These are phyloP conservation scores for Dorcus parallelipipedus DNA, from an alignment of 2,888 invertebrate species.

Conservation along the genomic window DNA sequence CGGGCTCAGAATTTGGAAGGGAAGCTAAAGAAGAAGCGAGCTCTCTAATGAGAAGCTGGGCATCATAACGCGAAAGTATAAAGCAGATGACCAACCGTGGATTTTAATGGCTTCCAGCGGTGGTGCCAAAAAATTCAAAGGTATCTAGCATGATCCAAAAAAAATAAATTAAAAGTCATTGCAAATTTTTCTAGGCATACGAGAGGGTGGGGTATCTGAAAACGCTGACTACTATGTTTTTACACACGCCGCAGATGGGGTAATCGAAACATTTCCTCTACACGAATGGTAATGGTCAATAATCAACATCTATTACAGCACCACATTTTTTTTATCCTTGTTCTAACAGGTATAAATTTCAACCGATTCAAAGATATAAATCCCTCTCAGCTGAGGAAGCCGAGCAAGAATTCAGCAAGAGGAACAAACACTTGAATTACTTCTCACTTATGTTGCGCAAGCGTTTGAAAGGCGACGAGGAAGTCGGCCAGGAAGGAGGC, in stretches of 20 bases:
- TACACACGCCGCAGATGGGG: slow-evolving; percentile 91
- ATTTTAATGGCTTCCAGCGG: slow-evolving; percentile 87
- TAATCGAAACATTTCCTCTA: slow-evolving; percentile 92
- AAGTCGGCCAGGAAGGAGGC: slow-evolving; percentile 55
- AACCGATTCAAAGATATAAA: slow-evolving; percentile 86
- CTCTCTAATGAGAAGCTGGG: slow-evolving; percentile 89
- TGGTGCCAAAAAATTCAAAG: slow-evolving; percentile 71
- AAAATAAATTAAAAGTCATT: not conserved
- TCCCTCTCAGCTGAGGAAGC: slow-evolving; percentile 96
- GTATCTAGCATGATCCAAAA: slow-evolving; percentile 17
- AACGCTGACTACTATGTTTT: slow-evolving; percentile 98
- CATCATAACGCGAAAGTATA: slow-evolving; percentile 81
- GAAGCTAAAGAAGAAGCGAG: slow-evolving; percentile 93
- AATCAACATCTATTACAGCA: not conserved
- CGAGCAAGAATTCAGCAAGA: slow-evolving; percentile 91
- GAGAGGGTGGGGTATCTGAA: slow-evolving; percentile 94
- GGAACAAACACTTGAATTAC: slow-evolving; percentile 94
- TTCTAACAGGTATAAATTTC: slow-evolving; percentile 74
- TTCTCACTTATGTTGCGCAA: slow-evolving; percentile 93
- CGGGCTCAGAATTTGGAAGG: slow-evolving; percentile 94
- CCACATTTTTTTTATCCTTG: not conserved
- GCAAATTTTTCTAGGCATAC: slow-evolving; percentile 59
- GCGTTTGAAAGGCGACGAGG: slow-evolving; percentile 72
- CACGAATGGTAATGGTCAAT: slow-evolving; percentile 75
- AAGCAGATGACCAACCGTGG: slow-evolving; percentile 97